Conservation (phyloP, 2,113 vertebrate species). For the Seriola rivoliana region DNA sequence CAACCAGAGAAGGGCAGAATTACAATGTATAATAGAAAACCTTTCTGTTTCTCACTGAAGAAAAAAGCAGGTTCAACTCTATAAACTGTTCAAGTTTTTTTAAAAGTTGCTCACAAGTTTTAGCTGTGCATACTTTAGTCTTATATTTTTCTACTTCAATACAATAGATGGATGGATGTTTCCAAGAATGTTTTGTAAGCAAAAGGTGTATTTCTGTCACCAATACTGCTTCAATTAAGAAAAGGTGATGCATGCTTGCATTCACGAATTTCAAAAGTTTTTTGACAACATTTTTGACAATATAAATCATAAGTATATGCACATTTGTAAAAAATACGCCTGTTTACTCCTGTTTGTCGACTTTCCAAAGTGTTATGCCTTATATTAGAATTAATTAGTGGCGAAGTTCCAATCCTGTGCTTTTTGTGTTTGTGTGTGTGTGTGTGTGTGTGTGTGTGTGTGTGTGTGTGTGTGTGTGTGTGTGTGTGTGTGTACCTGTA, state of each 20-base stretch:
- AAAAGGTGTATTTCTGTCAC: not conserved
- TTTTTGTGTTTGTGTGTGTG: not conserved
- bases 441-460: slow-evolving; percentile 17
- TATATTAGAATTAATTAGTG: not conserved
- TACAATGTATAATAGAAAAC: slow-evolving; percentile 75
- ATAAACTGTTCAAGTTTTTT: slow-evolving; percentile 33
- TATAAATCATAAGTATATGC: not conserved
- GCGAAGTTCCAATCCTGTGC: not conserved
- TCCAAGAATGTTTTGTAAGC: not conserved
- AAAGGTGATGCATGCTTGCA: not conserved
- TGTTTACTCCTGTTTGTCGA: not conserved
- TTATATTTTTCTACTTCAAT: slow-evolving; percentile 8
- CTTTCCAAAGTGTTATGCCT: not conserved
- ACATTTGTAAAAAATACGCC: not conserved
- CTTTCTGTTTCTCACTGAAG: slow-evolving; percentile 63
- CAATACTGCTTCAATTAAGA: not conserved
- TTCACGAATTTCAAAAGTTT: not conserved
- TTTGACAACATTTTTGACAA: not conserved
- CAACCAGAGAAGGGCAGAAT: slow-evolving; percentile 59
- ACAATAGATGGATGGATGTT: slow-evolving; percentile 2
- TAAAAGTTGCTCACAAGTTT: slow-evolving; percentile 35
- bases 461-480: slow-evolving; percentile 15
- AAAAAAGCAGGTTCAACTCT: slow-evolving; percentile 38
- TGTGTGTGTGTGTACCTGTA: slow-evolving; percentile 79
- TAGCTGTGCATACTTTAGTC: not conserved